phyloP scores from a whole-genome alignment of 2,113 vertebrate genomes.

The Plotosus lineatus region DNA sequence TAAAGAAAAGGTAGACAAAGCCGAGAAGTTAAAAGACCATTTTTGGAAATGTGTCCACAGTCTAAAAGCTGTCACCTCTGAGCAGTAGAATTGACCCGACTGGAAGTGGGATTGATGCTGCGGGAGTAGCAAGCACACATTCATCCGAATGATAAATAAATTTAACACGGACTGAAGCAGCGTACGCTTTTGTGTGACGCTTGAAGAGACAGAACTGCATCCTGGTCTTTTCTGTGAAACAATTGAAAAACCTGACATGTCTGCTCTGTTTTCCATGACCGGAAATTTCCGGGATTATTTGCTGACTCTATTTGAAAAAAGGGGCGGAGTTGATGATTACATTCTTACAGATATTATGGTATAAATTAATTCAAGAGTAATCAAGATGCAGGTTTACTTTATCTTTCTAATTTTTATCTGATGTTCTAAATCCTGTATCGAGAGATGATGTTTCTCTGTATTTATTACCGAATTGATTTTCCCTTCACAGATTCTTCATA shows the following conservation, averaged over 20 bases:
- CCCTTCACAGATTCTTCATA: constrained; percentile 66
- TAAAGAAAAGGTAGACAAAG: neutral
- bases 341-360: neutral
- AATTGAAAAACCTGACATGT: constrained; percentile 12
- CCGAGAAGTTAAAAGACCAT: constrained; percentile 12
- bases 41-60: constrained; percentile 17
- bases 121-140: neutral
- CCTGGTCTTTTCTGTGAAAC: constrained; percentile 20
- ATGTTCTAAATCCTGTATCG: constrained; percentile 65
- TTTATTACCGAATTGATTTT: constrained; percentile 66
- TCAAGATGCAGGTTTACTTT: constrained; percentile 62
- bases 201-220: constrained; percentile 25
- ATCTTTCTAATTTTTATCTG: constrained; percentile 67
- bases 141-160: constrained; percentile 10
- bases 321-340: constrained; percentile 12
- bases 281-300: constrained; percentile 21
- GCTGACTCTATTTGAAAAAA: constrained; percentile 33
- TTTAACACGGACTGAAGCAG: constrained; percentile 16
- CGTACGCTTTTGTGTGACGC: neutral
- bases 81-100: neutral
- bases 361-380: constrained; percentile 60
- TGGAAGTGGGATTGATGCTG: constrained; percentile 1
- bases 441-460: constrained; percentile 63
- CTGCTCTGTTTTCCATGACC: constrained; percentile 24
- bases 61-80: constrained; percentile 5